Conservation (phyloP, 1,140 invertebrate genomes). For the Ruditapes philippinarum region DNA sequence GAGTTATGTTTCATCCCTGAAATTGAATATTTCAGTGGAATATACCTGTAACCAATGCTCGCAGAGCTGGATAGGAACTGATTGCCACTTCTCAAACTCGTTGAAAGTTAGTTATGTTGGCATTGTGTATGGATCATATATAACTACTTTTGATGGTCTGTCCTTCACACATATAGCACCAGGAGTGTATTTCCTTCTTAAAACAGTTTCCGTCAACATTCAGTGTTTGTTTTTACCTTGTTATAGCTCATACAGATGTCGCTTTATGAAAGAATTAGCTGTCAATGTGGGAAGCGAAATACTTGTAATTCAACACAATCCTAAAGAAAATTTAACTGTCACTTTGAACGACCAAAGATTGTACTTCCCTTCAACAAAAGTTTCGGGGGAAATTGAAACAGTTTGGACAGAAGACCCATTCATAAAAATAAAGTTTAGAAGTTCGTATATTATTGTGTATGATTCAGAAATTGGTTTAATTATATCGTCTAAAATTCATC, state of each 20-base stretch:
- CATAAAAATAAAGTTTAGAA: constrained; percentile 10
- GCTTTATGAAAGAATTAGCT: constrained; percentile 41
- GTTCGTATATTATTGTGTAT: constrained; percentile 23
- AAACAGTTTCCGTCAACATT: constrained; percentile 34
- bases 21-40: background rate
- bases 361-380: background rate
- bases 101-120: constrained; percentile 7
- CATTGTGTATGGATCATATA: constrained; percentile 62
- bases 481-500: background rate
- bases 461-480: constrained; percentile 46
- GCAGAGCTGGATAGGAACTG: constrained; percentile 66
- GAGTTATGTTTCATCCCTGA: background rate
- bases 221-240: constrained; percentile 72
- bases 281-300: background rate
- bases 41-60: constrained; percentile 74
- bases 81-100: constrained; percentile 69
- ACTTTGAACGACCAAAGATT: background rate
- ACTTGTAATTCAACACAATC: constrained; percentile 42
- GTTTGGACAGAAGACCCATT: constrained; percentile 33
- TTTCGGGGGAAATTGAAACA: background rate
- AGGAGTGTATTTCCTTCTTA: constrained; percentile 67
- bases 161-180: constrained; percentile 63
- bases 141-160: constrained; percentile 73
- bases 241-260: constrained; percentile 53
- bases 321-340: constrained; percentile 15